A percentile compares a stretch with the other conserved stretches of the same genome.
phyloP scores from a whole-genome alignment of 2,113 vertebrate species.

The Aegithalos caudatus region DNA sequence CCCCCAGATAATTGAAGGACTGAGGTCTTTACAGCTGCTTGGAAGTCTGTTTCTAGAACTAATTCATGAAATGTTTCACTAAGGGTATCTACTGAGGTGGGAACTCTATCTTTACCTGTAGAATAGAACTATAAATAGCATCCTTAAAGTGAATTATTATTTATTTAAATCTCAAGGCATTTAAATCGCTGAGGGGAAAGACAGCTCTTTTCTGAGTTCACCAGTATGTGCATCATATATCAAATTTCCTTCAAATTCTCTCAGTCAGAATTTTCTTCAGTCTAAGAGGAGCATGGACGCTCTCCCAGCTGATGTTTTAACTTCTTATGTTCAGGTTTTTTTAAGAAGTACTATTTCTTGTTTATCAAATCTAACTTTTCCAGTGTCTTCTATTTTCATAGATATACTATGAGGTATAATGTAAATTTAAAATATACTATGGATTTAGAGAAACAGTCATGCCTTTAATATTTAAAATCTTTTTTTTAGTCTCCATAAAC shows the following conservation, averaged over 20 bases:
- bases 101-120: not conserved
- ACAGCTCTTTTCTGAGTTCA: not conserved
- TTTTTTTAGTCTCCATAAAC: not conserved
- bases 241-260: not conserved
- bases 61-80: not conserved
- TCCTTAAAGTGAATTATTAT: not conserved
- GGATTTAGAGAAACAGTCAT: not conserved
- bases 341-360: not conserved
- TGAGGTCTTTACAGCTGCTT: not conserved
- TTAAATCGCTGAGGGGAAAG: not conserved
- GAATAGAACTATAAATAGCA: not conserved
- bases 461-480: not conserved
- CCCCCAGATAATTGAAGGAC: not conserved
- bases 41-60: not conserved
- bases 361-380: not conserved
- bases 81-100: not conserved
- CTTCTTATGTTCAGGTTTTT: not conserved
- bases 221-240: not conserved
- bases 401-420: not conserved
- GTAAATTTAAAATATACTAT: not conserved
- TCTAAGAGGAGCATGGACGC: not conserved
- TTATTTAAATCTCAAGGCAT: not conserved
- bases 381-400: not conserved
- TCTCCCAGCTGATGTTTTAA: not conserved
- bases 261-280: not conserved